A percentile compares a stretch with the other conserved stretches of the same genome.
Conservation (phyloP, 2,888 invertebrate genomes). For the Dryobota labecula region DNA sequence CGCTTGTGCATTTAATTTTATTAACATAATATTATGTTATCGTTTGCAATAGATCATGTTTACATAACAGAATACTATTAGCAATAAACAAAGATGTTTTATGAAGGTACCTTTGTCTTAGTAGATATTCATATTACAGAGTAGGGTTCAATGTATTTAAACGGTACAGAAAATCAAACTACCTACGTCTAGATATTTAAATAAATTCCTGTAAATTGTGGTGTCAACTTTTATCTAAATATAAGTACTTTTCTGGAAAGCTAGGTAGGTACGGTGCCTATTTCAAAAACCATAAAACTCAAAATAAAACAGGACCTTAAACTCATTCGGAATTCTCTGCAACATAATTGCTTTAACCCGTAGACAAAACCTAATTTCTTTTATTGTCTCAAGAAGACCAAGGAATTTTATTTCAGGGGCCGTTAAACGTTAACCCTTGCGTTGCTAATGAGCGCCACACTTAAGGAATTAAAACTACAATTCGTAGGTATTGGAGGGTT, state of each 20-base stretch:
- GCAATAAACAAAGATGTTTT: not conserved
- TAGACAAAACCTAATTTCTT: slow-evolving; percentile 72
- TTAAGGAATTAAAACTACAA: slow-evolving; percentile 83
- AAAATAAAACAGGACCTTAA: slow-evolving; percentile 15
- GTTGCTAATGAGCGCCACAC: slow-evolving; percentile 80
- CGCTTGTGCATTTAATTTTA: slow-evolving; percentile 17
- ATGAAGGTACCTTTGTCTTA: not conserved
- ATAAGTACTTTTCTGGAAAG: not conserved
- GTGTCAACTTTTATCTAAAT: not conserved
- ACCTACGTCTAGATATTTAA: not conserved
- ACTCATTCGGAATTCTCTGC: slow-evolving; percentile 16
- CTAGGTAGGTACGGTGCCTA: not conserved
- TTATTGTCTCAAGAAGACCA: slow-evolving; percentile 72
- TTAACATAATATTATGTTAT: too few relatives aligned
- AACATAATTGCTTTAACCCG: slow-evolving; percentile 49
- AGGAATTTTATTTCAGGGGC: slow-evolving; percentile 81
- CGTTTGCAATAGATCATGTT: not conserved
- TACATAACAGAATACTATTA: not conserved
- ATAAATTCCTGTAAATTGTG: not conserved
- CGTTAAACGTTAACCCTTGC: slow-evolving; percentile 84
- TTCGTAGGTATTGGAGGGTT: slow-evolving; percentile 79
- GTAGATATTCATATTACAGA: not conserved
- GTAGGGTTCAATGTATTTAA: not conserved
- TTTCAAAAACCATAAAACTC: slow-evolving; percentile 6
- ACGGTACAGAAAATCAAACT: not conserved